phyloP scores from a whole-genome alignment of 2,113 vertebrate species.

The Tachuris rubrigastra region DNA sequence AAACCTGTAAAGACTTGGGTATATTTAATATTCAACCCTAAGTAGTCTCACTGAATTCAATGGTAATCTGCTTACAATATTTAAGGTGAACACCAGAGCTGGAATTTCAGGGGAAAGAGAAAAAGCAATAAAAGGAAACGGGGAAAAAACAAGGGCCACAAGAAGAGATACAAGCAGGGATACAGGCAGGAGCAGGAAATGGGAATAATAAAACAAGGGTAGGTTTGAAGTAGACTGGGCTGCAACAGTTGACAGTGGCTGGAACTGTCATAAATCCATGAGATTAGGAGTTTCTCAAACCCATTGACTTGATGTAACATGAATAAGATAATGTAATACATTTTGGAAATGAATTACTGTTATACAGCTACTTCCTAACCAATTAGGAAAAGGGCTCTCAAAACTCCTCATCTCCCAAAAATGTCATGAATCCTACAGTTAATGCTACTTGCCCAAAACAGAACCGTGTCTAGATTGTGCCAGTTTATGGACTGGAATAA shows the following conservation, averaged over 20 bases:
- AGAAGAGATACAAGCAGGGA: neutral
- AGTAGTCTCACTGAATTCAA: neutral
- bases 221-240: neutral
- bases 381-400: neutral
- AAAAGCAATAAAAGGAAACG: neutral
- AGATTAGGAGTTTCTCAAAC: neutral
- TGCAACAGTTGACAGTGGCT: neutral
- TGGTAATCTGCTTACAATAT: neutral
- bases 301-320: neutral
- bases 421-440: neutral
- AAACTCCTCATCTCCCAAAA: neutral
- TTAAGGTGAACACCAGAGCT: neutral
- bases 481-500: neutral
- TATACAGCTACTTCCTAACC: neutral
- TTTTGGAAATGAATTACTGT: neutral
- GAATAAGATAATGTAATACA: neutral
- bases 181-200: neutral
- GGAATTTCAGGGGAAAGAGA: neutral
- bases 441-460: neutral
- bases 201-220: neutral
- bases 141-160: neutral
- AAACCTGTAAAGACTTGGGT: neutral
- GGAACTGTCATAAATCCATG: neutral
- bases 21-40: neutral
- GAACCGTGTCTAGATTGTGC: fast-evolving